A percentile compares a stretch with the other conserved stretches of the same genome.
These are phyloP conservation scores for Dysdera silvatica DNA, from an alignment of 1,140 invertebrate species.

Conservation along the genomic window DNA sequence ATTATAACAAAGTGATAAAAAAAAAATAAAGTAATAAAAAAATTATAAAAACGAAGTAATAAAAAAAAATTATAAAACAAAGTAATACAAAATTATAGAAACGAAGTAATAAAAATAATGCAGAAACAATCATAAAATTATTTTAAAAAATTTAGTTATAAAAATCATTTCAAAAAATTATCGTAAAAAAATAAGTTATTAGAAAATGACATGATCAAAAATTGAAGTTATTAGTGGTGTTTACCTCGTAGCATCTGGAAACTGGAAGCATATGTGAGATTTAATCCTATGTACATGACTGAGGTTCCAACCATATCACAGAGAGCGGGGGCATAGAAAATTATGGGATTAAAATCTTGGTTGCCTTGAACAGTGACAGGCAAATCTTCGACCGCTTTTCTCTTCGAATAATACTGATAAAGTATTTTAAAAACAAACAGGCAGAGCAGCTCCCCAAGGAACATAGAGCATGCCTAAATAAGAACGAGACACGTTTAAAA, in stretches of 20 bases:
- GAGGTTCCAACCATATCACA: constrained; percentile 77
- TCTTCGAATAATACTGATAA: constrained; percentile 47
- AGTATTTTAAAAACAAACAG: constrained; percentile 62
- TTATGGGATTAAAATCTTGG: constrained; percentile 59
- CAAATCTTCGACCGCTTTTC: constrained; percentile 33
- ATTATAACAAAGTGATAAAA: too few species aligned
- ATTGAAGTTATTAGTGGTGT: background rate
- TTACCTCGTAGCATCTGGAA: constrained; percentile 92
- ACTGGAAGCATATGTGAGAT: constrained; percentile 83
- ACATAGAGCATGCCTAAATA: constrained; percentile 72
- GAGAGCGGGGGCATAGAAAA: constrained; percentile 73
- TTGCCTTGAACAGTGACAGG: constrained; percentile 22
- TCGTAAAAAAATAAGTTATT: too few species aligned
- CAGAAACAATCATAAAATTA: background rate
- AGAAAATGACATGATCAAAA: too few species aligned
- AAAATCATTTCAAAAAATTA: background rate
- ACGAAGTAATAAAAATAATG: background rate
- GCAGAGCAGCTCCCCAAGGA: constrained; percentile 78
- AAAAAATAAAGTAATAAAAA: background rate
- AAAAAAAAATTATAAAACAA: background rate
- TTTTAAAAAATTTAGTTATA: background rate
- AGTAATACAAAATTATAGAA: too few species aligned
- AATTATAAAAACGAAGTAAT: background rate
- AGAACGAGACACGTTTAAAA: too few species aligned
- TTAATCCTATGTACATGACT: constrained; percentile 83